Evolutionary conservation across 92 coral and sea anemone genomes (phyloP), one percentile per base, ranked within the genome.

Genomic region (Umimayanthus chanpuru): DNA sequence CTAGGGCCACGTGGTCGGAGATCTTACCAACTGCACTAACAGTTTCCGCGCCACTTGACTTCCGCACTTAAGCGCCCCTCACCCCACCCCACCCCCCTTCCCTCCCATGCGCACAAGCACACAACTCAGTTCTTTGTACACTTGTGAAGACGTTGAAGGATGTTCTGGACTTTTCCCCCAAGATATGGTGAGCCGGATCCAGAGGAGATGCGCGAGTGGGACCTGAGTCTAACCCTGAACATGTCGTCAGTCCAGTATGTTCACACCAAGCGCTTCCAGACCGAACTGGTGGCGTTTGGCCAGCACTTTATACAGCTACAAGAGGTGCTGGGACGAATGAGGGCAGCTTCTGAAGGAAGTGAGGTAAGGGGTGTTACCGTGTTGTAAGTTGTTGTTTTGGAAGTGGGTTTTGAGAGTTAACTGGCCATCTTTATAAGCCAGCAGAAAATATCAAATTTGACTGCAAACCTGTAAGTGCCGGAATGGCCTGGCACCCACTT

Each of bases 171-270:
- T 43, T 50, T 36, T 79, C 36, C 15, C 79, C 85, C 25, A 55
- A 94, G 98, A 89, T 95, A 95, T 76, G 99, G 94, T 49, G 93
- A 91, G 11, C 98, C 95, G 11, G 99, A 97, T 75, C 97, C 95
- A 23, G 81, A 90, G 53, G 88, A 95, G 77, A 89, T 74, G 67
- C 89, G 98, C 56, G 94, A 91, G 9, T 81, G 93, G 87, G 99
- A 97, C 94, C 89, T 97, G 96, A 90, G 92, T 36, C 92, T 97
- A n/a, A 90, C 85, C 5, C 91, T 97, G 38, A 93, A 93, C 44
- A 97, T 97, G 99, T 95, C 99, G 39, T 94, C 99, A 80, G 99
- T 97, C 39, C 99, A 95, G 91, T 97, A 97, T 76, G 96, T 97
- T 20, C 99, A 97, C 90, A 95, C 99, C 28, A 97, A 97, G 80